Conservation (phyloP, 2,113 vertebrate species). For the Odocoileus hemionus region DNA sequence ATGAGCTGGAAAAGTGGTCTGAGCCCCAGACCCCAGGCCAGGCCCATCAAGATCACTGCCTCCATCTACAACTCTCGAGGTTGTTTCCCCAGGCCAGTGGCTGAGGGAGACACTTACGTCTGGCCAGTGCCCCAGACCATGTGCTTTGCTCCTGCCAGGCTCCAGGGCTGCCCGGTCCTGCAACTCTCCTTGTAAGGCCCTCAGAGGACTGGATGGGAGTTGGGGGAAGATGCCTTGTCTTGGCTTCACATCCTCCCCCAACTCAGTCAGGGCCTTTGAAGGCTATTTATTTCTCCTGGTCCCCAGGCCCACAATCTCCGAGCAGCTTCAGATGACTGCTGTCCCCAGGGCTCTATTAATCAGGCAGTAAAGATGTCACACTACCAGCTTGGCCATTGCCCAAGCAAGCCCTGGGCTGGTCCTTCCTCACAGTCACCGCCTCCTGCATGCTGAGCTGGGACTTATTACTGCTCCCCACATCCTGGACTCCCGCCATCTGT, state of each 20-base stretch:
- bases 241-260: neutral
- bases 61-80: neutral
- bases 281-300: constrained; percentile 39
- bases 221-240: neutral
- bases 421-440: neutral
- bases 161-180: neutral
- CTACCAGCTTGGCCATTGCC: neutral
- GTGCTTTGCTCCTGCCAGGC: neutral
- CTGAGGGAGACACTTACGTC: neutral
- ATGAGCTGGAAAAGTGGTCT: neutral
- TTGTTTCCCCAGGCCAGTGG: neutral
- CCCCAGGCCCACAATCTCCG: neutral
- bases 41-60: neutral
- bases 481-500: neutral
- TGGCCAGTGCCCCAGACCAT: neutral
- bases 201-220: neutral
- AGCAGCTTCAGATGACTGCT: neutral
- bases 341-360: constrained; percentile 36
- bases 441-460: neutral
- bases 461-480: neutral
- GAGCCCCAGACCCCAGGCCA: neutral
- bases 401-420: constrained; percentile 17
- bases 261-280: neutral
- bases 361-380: constrained; percentile 46
- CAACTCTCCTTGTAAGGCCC: neutral